Base-by-base conservation (phyloP, 2,113 vertebrate genomes). In the Lates calcarifer region DNA sequence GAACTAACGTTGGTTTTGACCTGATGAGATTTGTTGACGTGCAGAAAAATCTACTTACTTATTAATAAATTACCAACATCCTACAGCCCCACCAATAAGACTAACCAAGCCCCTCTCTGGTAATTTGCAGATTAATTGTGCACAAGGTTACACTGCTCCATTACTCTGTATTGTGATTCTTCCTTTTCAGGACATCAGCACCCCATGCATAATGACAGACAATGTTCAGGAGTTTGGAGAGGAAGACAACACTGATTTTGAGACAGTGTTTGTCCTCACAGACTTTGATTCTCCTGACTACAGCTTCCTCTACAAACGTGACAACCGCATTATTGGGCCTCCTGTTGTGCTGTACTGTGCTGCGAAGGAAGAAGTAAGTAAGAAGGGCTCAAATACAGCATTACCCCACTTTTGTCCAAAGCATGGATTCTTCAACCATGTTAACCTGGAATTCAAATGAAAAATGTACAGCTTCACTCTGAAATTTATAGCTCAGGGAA, bases 301-400 rank as follows among this genome's bases (percentile, higher is more conserved):
- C 70, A 93, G 29, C 81, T 95, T 95, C 56, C 95, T 99, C 70
- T 94, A 96, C 91, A 97, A 96, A 85, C 94, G 91, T 0, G 97
- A 98, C 4, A 96, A 94, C 90, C 95, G 98, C 69, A 96, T 99
- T 28, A 39, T 99, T 9, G 98, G 98, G 2, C 98, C 98, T 17
- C 96, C 98, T 1, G 94, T 99, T 5, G 85, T 99, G 33, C 91
- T 98, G 85, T 95, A 92, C 67, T 99, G 96, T 90, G 97, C 96
- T 3, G 93, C 92, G 0, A 97, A 92, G 84, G 94, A 94, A 79
- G 97, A 98, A 95, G 98, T 99, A 90, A 82, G 82, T 64, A n/a
- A n/a, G n/a, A n/a, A n/a, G n/a, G n/a, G n/a, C 15, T 17, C n/a
- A 47, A 22, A 18, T 18, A 71, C 15, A 20, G 26, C 11, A 29